These are phyloP conservation scores for Phalanger gymnotis DNA, from an alignment of 2,797 vertebrate genomes.

Conservation along the genomic window DNA sequence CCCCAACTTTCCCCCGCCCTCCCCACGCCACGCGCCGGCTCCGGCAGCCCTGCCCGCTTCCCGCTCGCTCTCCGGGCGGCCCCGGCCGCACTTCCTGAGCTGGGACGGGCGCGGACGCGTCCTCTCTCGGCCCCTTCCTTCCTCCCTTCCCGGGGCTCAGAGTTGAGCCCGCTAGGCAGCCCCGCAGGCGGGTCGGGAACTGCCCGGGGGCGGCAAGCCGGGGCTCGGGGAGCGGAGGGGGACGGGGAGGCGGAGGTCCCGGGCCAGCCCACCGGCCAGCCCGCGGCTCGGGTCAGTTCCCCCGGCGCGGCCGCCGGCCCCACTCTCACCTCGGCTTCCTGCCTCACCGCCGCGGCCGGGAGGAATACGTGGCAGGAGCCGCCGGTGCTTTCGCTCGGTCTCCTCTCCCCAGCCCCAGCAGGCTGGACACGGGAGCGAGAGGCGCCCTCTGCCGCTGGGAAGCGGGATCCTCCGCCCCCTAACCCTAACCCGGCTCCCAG, in stretches of 20 bases:
- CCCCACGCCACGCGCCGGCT: background rate
- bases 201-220: background rate
- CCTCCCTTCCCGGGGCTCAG: conserved; percentile 42
- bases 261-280: background rate
- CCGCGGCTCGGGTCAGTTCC: conserved; percentile 9
- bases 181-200: background rate
- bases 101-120: background rate
- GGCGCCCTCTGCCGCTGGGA: conserved; percentile 85
- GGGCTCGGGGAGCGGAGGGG: conserved; percentile 9
- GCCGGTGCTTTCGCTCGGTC: conserved; percentile 54
- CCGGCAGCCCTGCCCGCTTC: conserved; percentile 40
- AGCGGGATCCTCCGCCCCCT: conserved; percentile 65
- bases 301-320: conserved; percentile 5
- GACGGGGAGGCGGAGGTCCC: conserved; percentile 43
- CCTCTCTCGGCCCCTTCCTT: conserved; percentile 8
- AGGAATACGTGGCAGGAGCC: conserved; percentile 73
- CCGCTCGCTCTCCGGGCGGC: background rate
- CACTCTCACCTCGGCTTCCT: conserved; percentile 55
- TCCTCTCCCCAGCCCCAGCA: conserved; percentile 74
- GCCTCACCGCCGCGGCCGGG: conserved; percentile 60
- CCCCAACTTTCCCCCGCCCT: conserved; percentile 79
- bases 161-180: conserved; percentile 36
- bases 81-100: background rate
- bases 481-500: conserved; percentile 44
- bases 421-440: conserved; percentile 68